These are phyloP conservation scores for Procavia capensis DNA, from an alignment of 2,113 vertebrate species.

Conservation along the genomic window DNA sequence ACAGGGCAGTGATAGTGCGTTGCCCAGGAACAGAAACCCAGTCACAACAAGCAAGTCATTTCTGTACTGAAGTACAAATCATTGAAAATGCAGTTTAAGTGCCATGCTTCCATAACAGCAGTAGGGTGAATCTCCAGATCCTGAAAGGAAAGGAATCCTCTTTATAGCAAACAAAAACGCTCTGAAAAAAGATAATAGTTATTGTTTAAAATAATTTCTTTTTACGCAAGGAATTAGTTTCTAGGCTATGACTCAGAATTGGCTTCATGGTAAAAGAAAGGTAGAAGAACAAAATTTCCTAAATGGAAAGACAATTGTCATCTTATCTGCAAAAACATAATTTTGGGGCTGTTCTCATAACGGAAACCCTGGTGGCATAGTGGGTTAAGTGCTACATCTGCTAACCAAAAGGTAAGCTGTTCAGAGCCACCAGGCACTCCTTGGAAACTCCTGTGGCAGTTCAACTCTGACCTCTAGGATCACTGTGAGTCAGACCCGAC, in stretches of 20 bases:
- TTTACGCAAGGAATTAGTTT: background rate
- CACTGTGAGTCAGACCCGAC: no score
- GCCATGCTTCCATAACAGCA: background rate
- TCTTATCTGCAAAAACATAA: background rate
- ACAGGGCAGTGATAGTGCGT: background rate
- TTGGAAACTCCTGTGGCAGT: no score
- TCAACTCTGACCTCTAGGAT: no score
- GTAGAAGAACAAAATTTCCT: background rate
- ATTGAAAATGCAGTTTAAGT: background rate
- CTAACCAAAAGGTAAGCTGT: no score
- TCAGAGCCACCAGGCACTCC: no score
- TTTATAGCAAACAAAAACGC: background rate
- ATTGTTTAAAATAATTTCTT: background rate
- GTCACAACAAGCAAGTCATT: background rate
- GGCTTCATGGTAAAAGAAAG: no score
- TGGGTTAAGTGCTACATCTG: no score
- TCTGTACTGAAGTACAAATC: background rate
- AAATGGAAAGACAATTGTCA: background rate
- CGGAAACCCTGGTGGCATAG: no score
- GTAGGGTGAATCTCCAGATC: background rate
- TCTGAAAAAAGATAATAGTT: background rate
- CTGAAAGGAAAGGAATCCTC: background rate
- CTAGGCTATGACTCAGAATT: background rate
- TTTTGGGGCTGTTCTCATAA: background rate
- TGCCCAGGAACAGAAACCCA: background rate